Evolutionary conservation across 2,888 invertebrate species (phyloP), one percentile per base, ranked within the genome.

Genomic region (Netelia melanura): DNA sequence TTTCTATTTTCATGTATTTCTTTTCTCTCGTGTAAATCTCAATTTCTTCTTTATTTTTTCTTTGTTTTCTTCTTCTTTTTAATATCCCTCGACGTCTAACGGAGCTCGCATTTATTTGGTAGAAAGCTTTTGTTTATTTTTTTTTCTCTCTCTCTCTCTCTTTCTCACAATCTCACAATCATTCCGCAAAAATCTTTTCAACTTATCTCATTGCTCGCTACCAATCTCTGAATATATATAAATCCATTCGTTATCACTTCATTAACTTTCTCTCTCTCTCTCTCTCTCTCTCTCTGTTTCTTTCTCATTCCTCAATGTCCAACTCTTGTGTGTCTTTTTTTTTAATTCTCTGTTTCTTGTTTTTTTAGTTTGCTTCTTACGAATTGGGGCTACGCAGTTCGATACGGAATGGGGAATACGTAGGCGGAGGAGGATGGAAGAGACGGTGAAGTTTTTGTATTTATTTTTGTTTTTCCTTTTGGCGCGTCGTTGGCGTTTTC

Each of bases 41-140:
- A 38, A 38, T 38, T 38, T 38, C 6, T 6, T 38, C 58, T 48
- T 70, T 70, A n/a, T 78, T 52, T 25, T 30, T 58, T 62, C 3
- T 14, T 65, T 54, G 38, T 21, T 38, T 67, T 68, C 43, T n/a
- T 61, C 43, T 11, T 61, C 23, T 78, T 72, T 48, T 68, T 56
- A 25, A 44, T 43, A 38, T 79, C 38, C 72, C 70, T 61, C 81
- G 58, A 65, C 68, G 43, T 56, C 58, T 58, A 72, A 68, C 56
- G 81, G 81, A 81, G 81, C 84, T 84, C 81, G 72, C 74, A 77
- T 85, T 87, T 92, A 92, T 93, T 93, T 93, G 93, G 93, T 93
- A 93, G 91, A 92, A 93, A 93, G 92, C 92, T 93, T 92, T 90
- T 87, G 88, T 89, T 88, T 85, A 80, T 86, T 84, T 86, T 85